These are phyloP conservation scores for Pogonognathellus flavescens DNA, from an alignment of 1,140 invertebrate genomes.

Conservation along the genomic window DNA sequence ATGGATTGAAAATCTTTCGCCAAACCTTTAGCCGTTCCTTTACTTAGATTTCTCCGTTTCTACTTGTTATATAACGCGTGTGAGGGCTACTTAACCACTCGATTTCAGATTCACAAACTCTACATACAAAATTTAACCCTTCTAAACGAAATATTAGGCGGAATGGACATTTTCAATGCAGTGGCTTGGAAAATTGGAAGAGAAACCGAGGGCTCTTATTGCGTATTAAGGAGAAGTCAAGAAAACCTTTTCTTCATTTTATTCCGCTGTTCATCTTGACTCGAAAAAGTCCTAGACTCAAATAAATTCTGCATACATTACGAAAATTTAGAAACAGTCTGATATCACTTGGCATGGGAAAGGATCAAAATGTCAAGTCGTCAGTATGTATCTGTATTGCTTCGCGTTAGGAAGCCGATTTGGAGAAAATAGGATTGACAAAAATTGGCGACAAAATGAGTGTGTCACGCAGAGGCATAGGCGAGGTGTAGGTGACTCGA, in stretches of 20 bases:
- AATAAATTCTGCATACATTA: conserved; percentile 45
- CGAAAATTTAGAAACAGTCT: conserved; percentile 33
- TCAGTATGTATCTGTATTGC: conserved; percentile 23
- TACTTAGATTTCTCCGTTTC: conserved; percentile 15
- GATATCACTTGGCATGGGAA: conserved; percentile 32
- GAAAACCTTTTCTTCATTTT: background rate
- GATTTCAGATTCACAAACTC: too few relatives aligned
- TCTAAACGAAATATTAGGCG: too few relatives aligned
- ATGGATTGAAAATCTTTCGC: conserved; percentile 47
- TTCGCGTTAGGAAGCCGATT: conserved; percentile 34
- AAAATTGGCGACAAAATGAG: conserved; percentile 31
- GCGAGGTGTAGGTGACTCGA: background rate
- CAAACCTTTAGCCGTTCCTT: conserved; percentile 12
- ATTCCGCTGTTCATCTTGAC: conserved; percentile 28
- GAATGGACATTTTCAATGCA: too few relatives aligned
- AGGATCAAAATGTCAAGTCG: conserved; percentile 45
- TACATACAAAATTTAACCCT: too few relatives aligned
- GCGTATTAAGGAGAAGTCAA: too few relatives aligned
- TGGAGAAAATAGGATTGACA: conserved; percentile 44
- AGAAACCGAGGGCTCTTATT: too few relatives aligned
- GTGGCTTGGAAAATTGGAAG: too few relatives aligned
- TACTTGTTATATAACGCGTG: background rate
- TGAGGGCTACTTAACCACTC: background rate
- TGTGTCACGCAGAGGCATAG: background rate
- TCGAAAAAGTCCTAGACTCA: conserved; percentile 3